Base-by-base conservation (phyloP, 1,140 invertebrate species). In the Drosophila arawakana region DNA sequence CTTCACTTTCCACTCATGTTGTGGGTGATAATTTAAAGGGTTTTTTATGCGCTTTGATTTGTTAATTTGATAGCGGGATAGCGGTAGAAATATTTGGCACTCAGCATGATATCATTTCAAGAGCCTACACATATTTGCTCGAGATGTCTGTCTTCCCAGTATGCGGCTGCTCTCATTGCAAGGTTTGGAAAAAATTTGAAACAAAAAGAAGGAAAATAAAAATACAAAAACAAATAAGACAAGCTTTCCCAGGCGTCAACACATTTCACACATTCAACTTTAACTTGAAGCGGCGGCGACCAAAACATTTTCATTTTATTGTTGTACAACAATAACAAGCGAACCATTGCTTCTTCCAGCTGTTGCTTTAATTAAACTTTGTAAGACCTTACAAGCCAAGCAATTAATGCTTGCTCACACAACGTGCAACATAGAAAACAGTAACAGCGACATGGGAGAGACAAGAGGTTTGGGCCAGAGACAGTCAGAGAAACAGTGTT, bases 341-440 rank as follows among this genome's bases (percentile, higher is more conserved):
- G 41, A 47, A 67, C 68, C 73, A 68, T 54, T 50, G 75, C 68
- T 63, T 76, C 25, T 70, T 71, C 76, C 68, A 76, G 65, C 82
- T 80, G 83, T 75, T 80, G 83, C 73, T 88, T 86, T 86, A 86
- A 86, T 86, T 88, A 86, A 88, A 83, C 84, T 85, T 77, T 77
- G 84, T 41, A 77, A 86, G 76, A 83, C 73, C 69, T 69, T 80
- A 86, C 83, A 86, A 80, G 80, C 65, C 76, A 76, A 73, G 80
- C 83, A 86, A 86, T 86, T 86, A 86, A 86, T 80, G 83, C 83
- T 74, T 67, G 66, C 73, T 68, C 81, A 72, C 66, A 66, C 66
- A 66, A 39, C 49, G 43, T 65, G 49, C 80, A 49, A 60, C 47
- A 30, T 25, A 35, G 30, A 49, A 30, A 58, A 25, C 13, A 60